Evolutionary conservation across 1,140 invertebrate genomes (phyloP).

Genomic region (Leptinotarsa texana): DNA sequence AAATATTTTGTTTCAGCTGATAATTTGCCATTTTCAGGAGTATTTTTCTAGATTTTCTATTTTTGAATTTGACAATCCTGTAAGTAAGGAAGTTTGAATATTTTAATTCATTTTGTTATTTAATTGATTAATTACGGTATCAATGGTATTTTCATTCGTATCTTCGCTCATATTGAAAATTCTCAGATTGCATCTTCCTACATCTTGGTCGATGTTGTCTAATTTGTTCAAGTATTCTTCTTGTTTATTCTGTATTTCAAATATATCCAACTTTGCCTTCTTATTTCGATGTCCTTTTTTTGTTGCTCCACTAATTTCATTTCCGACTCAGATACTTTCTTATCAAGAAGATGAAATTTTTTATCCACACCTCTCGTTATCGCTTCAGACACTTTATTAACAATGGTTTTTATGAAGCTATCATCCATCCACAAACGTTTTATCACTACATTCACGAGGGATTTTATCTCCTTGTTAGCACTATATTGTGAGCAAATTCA

Average conservation of each 20-base stretch:
- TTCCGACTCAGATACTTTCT: slow-evolving; percentile 10
- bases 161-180: no score
- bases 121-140: background rate
- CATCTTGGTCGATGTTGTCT: no score
- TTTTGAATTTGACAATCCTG: background rate
- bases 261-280: background rate
- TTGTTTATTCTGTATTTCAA: no score
- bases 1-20: no score
- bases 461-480: no score
- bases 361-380: background rate
- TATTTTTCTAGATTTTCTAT: slow-evolving; percentile 8
- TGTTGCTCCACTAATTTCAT: slow-evolving; percentile 3
- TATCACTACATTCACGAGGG: no score
- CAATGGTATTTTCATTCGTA: slow-evolving; percentile 5
- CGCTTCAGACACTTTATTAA: slow-evolving; percentile 3
- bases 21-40: background rate
- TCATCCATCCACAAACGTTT: background rate
- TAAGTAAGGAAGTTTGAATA: background rate
- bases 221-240: no score
- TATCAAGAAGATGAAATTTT: slow-evolving; percentile 14
- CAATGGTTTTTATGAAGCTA: slow-evolving; percentile 13
- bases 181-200: no score
- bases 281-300: slow-evolving; percentile 16
- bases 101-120: slow-evolving; percentile 9
- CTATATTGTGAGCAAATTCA: no score